phyloP scores from a whole-genome alignment of 2,113 vertebrate species.

The Sphaerodactylus townsendi region DNA sequence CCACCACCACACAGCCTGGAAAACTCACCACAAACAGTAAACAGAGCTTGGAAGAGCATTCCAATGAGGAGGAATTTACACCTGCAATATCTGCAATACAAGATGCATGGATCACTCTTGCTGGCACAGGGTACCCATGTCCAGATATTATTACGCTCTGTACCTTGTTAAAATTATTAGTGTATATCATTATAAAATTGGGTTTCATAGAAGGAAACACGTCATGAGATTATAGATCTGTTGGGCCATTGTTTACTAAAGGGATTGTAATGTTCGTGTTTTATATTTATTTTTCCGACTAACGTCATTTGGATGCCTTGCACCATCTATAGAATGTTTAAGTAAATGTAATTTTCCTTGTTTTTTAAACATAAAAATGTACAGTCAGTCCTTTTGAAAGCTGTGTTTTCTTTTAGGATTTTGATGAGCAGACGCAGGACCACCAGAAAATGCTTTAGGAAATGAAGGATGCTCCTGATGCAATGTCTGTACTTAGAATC shows the following conservation, averaged over 20 bases:
- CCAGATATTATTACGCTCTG: background rate
- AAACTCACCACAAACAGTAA: too few relatives aligned
- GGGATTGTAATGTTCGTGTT: background rate
- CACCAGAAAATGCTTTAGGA: background rate
- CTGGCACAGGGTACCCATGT: background rate
- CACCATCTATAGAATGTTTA: background rate
- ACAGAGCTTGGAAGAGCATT: background rate
- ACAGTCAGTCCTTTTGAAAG: background rate
- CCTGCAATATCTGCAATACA: background rate
- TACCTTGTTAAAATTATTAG: background rate
- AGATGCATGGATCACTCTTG: background rate
- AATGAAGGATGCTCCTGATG: background rate
- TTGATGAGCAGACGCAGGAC: background rate
- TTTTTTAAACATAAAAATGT: background rate
- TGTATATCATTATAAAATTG: background rate
- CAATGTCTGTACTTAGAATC: background rate
- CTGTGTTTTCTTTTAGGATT: background rate
- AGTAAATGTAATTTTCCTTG: background rate
- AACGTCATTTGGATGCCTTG: background rate
- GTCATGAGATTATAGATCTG: background rate
- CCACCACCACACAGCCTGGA: too few relatives aligned
- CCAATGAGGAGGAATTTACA: background rate
- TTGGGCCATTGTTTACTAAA: background rate
- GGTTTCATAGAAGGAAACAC: background rate
- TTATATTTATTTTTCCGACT: background rate